Conservation (phyloP, 2,888 invertebrate species). For the Actias luna region DNA sequence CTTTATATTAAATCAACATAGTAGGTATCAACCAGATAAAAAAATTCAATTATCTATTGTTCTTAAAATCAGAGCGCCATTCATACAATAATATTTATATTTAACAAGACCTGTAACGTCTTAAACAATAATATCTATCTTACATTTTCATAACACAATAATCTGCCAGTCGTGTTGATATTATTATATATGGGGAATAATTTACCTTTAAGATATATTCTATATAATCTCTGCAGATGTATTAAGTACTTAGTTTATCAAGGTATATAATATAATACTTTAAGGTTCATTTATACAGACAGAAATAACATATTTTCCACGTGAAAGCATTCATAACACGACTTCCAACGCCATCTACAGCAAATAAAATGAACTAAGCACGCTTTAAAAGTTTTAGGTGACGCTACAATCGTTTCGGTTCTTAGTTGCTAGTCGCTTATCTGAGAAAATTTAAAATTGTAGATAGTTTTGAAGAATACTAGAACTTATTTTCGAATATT, state of each 20-base stretch:
- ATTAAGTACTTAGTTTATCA: not conserved
- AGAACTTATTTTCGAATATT: not conserved
- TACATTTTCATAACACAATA: slow-evolving; percentile 1
- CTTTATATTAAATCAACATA: no score
- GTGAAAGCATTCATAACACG: not conserved
- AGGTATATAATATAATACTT: not conserved
- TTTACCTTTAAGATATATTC: not conserved
- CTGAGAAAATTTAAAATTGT: not conserved
- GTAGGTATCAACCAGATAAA: no score
- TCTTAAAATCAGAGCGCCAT: slow-evolving; percentile 3
- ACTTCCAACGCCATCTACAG: slow-evolving; percentile 4
- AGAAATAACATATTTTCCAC: no score
- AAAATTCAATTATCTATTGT: slow-evolving; percentile 2
- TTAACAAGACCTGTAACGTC: not conserved
- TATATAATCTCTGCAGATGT: not conserved
- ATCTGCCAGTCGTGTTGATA: not conserved
- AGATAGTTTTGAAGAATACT: not conserved
- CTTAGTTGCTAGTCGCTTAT: not conserved
- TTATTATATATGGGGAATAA: not conserved
- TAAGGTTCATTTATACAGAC: not conserved
- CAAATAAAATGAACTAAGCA: not conserved
- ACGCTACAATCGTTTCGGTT: not conserved
- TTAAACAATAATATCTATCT: slow-evolving; percentile 3
- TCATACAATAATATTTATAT: not conserved
- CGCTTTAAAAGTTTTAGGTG: not conserved